These are phyloP conservation scores for Lepidocolaptes lacrymiger DNA, from an alignment of 2,797 vertebrate genomes.

Conservation along the genomic window DNA sequence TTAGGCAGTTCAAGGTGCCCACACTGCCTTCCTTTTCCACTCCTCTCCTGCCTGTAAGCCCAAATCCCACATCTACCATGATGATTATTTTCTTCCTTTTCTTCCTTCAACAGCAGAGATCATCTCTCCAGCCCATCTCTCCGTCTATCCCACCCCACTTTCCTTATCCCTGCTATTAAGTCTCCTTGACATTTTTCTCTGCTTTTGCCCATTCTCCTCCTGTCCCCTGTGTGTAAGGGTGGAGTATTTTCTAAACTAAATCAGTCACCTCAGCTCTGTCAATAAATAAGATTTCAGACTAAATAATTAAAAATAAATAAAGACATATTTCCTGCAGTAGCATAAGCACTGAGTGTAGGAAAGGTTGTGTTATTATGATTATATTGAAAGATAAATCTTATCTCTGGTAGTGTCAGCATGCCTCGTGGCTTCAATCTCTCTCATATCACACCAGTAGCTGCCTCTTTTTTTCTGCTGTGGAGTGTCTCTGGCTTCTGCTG, in stretches of 20 bases:
- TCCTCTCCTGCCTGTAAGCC: not conserved
- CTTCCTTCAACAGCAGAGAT: not conserved
- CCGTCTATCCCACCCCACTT: not conserved
- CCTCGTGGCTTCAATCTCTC: not conserved
- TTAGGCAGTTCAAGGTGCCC: not conserved
- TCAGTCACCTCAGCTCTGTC: not conserved
- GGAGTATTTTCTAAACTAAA: not conserved
- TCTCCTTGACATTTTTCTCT: not conserved
- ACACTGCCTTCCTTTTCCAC: not conserved
- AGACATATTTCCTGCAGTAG: not conserved
- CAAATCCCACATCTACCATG: not conserved
- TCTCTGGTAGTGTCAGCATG: not conserved
- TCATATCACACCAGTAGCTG: not conserved
- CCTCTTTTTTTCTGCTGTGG: not conserved
- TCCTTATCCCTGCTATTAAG: not conserved
- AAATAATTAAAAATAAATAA: not conserved
- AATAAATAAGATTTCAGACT: not conserved
- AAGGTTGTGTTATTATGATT: not conserved
- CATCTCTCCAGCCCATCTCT: not conserved
- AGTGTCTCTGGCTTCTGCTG: not conserved
- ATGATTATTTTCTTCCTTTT: not conserved
- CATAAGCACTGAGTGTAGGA: not conserved
- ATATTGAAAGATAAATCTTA: not conserved
- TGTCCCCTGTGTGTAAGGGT: not conserved
- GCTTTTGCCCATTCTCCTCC: not conserved